Conservation (phyloP, 2,113 vertebrate species). For the Ochotona curzoniae region DNA sequence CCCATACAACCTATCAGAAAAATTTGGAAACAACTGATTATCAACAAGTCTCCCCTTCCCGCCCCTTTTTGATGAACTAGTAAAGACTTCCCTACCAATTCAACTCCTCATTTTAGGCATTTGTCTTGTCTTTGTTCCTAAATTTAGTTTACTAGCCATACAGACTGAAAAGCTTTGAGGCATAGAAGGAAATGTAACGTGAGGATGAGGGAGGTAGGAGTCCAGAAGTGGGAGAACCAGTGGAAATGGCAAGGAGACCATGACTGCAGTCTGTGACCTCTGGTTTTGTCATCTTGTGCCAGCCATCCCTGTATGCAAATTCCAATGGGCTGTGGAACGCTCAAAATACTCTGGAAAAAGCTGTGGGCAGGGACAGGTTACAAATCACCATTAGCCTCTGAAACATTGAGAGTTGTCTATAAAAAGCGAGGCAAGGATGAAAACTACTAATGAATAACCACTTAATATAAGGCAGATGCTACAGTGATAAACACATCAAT, state of each 20-base stretch:
- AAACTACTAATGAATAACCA: constrained; percentile 72
- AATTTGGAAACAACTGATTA: background rate
- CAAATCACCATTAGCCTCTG: background rate
- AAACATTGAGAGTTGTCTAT: constrained; percentile 52
- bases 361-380: background rate
- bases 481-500: constrained; percentile 70
- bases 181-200: background rate
- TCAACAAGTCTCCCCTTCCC: background rate
- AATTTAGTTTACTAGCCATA: constrained; percentile 5
- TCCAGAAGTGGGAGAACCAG: background rate
- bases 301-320: background rate
- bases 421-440: constrained; percentile 42
- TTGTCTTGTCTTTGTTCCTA: background rate
- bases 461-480: constrained; percentile 63
- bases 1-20: background rate
- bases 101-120: background rate
- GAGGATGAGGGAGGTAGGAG: too few relatives aligned
- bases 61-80: background rate
- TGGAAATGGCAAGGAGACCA: background rate
- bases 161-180: background rate
- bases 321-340: background rate
- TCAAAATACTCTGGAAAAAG: background rate
- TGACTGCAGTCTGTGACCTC: background rate
- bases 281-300: background rate
- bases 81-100: background rate